Conservation (phyloP, 2,888 invertebrate species). For the Metopia argyrocephala region DNA sequence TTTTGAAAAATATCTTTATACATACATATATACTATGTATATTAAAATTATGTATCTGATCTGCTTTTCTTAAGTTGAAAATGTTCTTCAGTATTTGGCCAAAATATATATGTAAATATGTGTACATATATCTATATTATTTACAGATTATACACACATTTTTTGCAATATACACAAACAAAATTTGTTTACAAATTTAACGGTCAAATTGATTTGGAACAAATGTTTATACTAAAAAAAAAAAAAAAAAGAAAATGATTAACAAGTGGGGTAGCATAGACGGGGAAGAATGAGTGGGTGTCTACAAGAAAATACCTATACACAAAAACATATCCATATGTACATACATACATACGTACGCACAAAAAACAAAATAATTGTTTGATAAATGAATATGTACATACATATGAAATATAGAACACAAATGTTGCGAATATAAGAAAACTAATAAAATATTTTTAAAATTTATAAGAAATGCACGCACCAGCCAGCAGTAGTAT, state of each 20-base stretch:
- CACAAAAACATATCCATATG: too few species aligned
- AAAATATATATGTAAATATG: neutral
- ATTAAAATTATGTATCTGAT: too few species aligned
- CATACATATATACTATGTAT: too few species aligned
- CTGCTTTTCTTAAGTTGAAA: too few species aligned
- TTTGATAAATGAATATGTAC: constrained; percentile 35
- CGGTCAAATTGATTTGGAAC: constrained; percentile 34
- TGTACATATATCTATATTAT: neutral
- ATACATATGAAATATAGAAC: constrained; percentile 49
- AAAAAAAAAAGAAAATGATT: neutral
- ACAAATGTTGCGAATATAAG: constrained; percentile 34
- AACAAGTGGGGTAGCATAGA: neutral
- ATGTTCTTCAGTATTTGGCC: neutral
- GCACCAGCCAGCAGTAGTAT: constrained; percentile 28
- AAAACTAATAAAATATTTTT: neutral
- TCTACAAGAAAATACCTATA: constrained; percentile 6
- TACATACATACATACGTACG: neutral
- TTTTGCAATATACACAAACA: neutral
- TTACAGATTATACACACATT: neutral
- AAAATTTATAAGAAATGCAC: neutral
- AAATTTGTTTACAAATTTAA: constrained; percentile 46
- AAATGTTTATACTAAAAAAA: constrained; percentile 29
- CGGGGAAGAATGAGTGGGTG: constrained; percentile 27
- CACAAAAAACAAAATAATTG: constrained; percentile 18
- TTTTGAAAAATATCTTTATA: too few species aligned